Conservation (phyloP, 2,113 vertebrate species). For the Stegostoma tigrinum region DNA sequence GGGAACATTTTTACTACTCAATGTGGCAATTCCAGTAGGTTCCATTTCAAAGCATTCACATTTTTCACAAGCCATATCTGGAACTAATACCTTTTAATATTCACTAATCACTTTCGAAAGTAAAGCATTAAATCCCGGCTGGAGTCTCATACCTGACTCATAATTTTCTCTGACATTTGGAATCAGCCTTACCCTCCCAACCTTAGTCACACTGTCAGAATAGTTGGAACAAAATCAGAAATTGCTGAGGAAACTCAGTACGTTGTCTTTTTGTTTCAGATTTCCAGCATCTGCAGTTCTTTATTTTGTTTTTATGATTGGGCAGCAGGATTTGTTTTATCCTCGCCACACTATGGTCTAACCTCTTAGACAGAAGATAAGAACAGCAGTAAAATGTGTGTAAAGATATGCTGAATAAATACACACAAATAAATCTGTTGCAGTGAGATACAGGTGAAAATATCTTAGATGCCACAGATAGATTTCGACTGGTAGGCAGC, state of each 20-base stretch:
- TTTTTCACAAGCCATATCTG: neutral
- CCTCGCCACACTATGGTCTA: neutral
- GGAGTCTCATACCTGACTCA: neutral
- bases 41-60: neutral
- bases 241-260: no score
- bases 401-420: neutral
- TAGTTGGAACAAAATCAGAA: neutral
- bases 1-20: neutral
- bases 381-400: neutral
- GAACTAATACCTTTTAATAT: neutral
- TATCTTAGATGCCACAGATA: no score
- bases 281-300: no score
- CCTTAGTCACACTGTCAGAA: neutral
- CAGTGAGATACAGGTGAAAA: no score
- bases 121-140: neutral
- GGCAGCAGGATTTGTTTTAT: no score
- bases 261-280: no score
- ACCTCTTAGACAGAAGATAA: neutral
- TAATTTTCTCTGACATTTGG: neutral
- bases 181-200: neutral
- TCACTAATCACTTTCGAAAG: neutral
- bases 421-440: no score
- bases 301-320: no score
- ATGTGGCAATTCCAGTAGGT: neutral
- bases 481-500: no score